These are phyloP conservation scores for Psilanteris sp. DNA, from an alignment of 1,140 invertebrate species.

Conservation along the genomic window DNA sequence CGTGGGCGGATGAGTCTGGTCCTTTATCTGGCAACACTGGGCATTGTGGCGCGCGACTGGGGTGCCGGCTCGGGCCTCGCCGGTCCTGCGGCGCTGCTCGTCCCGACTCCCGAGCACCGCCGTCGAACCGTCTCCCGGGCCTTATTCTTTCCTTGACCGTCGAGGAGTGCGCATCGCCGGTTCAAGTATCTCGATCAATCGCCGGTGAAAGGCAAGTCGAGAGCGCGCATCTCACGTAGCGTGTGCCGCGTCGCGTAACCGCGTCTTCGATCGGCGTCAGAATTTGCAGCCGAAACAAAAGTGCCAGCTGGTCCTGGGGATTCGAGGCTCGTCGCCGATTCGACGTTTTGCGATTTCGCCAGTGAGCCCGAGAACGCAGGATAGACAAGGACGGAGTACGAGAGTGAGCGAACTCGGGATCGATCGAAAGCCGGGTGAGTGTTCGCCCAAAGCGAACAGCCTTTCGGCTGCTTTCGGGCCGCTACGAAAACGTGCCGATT, in stretches of 20 bases:
- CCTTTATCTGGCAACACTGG: too few species aligned
- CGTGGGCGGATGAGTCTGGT: too few species aligned
- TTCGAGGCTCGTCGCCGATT: too few species aligned
- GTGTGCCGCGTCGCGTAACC: background rate
- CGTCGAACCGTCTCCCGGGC: constrained; percentile 37
- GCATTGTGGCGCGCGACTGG: too few species aligned
- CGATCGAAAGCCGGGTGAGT: constrained; percentile 1
- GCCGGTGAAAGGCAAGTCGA: constrained; percentile 30
- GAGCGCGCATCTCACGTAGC: background rate
- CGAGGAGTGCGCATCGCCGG: constrained; percentile 56
- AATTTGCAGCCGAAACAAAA: too few species aligned
- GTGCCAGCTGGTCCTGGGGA: too few species aligned
- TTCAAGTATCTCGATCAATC: constrained; percentile 13
- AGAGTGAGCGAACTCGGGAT: background rate
- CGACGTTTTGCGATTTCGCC: too few species aligned
- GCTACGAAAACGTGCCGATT: background rate
- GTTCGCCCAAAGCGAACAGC: constrained; percentile 1
- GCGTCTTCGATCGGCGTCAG: background rate
- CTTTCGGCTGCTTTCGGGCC: background rate
- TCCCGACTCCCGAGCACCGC: constrained; percentile 12
- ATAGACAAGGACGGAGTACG: background rate
- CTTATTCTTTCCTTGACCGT: constrained; percentile 69
- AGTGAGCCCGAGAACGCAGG: background rate
- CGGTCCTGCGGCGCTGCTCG: constrained; percentile 57
- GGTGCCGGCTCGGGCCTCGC: background rate